Evolutionary conservation across 2,797 vertebrate genomes (phyloP), one percentile per base, ranked within the genome.

Genomic region (Pipistrellus kuhlii): DNA sequence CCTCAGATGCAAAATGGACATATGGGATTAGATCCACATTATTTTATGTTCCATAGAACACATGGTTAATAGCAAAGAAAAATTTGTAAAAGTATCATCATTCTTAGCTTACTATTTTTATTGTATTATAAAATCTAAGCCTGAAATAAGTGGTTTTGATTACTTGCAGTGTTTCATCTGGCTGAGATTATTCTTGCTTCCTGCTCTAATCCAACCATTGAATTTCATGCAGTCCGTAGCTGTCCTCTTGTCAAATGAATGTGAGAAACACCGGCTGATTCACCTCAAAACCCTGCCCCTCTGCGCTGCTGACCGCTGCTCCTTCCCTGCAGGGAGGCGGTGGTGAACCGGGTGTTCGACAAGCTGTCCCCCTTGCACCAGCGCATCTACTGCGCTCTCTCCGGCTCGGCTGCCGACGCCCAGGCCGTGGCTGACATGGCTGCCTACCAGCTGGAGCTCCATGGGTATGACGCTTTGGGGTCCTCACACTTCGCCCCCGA

Each of bases 281-380:
- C 44, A 71, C 71, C 38, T 77, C 44, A 68, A 72, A 25, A 68
- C 38, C 9, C 41, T 25, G 48, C 30, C 30, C 3, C 27, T 66
- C 82, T 75, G n/a, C 38, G 0, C 1, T 17, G 38, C 3, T 80
- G 55, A 51, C 80, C 82, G 5, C 48, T 95, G 91, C 88, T 85
- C 32, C 18, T 86, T 87, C 55, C 25, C 7, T 0, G 62, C 80
- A 99, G 99, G 9, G 80, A 98, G 0, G 98, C 98, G 0, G 98
- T 99, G 0, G 98, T 98, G 0, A 98, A 98, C 25, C 98, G 98
- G 55, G 98, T 98, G 84, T 99, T 99, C 97, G 99, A 99, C 98
- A 99, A 99, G 94, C 97, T 99, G 77, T 98, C 98, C 15, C 99
- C 98, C 2, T 97, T 99, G 0, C 98, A 99, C n/a, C 97, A 99